Evolutionary conservation across 2,888 invertebrate genomes (phyloP), one percentile per base, ranked within the genome.

Genomic region (Chirona hameri): DNA sequence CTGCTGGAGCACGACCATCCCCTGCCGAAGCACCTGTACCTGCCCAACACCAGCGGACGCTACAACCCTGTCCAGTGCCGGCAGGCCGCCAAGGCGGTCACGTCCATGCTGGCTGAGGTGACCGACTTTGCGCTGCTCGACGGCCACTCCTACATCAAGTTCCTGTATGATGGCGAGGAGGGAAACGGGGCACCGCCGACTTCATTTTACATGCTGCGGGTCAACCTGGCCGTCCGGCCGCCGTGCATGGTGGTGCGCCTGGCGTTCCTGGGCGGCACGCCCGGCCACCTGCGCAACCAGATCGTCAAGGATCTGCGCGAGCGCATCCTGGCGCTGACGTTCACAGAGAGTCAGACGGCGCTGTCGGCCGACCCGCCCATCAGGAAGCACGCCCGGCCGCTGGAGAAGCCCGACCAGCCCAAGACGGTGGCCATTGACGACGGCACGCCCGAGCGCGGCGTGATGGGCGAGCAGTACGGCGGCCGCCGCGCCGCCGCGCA

Each of bases 91-190:
- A 90, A 91, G 12, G 90, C 92, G 2, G 88, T 94, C 10, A 91
- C 92, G 85, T 90, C 90, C 15, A 89, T 92, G 86, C 88, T 94
- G 79, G 90, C 91, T 84, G 91, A 91, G 84, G 92, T 92, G 91
- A 90, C 91, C 82, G 92, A 93, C 0, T 94, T 94, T 88, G 91
- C 93, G 10, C 90, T 95, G 46, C 91, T 94, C 52, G 93, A 94
- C 87, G 93, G 93, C 87, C 92, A 93, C 87, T 92, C 93, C 21
- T 95, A 93, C 87, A 91, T 94, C 83, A 93, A 92, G 87, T 90
- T 94, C 84, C 88, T 93, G 69, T 88, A 88, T 48, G 48, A 21
- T 31, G 81, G 82, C 24, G 83, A 84, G 46, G 72, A 72, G 79
- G 29, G 60, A 27, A 48, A 12, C 48, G 48, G 48, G 7, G 60